Evolutionary conservation across 2,113 vertebrate species (phyloP).

Genomic region (Salvelinus alpinus): DNA sequence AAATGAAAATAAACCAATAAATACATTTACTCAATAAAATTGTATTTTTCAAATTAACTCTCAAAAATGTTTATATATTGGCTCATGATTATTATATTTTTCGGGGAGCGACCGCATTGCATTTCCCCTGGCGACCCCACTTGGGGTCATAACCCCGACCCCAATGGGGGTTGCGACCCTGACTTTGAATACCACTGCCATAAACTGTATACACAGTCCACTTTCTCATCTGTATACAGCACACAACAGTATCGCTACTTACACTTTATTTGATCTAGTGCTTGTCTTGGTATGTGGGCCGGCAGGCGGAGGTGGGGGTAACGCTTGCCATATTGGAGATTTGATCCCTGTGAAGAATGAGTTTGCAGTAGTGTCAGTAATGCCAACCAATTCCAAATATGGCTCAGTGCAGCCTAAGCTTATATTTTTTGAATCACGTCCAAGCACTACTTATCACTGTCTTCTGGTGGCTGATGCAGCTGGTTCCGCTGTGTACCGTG

Average conservation of each 20-base stretch:
- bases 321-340: not conserved
- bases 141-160: no score
- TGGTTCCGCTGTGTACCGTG: not conserved
- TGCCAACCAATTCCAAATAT: slow-evolving; percentile 14
- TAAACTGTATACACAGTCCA: not conserved
- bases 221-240: not conserved
- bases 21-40: no score
- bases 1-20: no score
- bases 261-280: not conserved
- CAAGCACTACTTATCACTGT: slow-evolving; percentile 17
- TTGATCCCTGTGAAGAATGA: slow-evolving; percentile 2
- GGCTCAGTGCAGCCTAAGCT: slow-evolving; percentile 8
- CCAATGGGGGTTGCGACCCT: no score
- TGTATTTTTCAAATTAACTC: no score
- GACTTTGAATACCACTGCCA: no score
- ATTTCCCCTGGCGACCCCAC: no score
- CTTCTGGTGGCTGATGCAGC: not conserved
- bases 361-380: slow-evolving; percentile 16
- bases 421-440: slow-evolving; percentile 15
- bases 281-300: not conserved
- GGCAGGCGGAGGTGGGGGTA: not conserved
- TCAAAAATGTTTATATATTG: no score
- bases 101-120: no score
- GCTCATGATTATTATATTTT: no score
- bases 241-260: no score